Conservation (phyloP, 2,797 vertebrate species). For the Lemur catta region DNA sequence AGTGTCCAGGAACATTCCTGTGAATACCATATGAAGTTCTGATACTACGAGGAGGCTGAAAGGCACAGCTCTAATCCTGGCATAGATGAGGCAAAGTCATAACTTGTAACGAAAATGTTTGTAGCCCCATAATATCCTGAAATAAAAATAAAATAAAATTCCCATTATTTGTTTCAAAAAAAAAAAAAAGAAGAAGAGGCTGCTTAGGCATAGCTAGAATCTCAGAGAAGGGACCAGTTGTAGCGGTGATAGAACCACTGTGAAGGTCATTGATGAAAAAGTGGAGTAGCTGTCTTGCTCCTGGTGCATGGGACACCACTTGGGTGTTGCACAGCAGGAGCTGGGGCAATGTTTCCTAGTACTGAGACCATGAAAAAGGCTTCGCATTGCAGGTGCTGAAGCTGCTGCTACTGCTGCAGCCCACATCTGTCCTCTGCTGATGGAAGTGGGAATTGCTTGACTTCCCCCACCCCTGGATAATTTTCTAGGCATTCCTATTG, state of each 20-base stretch:
- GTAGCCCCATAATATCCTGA: too few species aligned
- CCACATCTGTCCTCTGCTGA: not conserved
- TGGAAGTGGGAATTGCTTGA: not conserved
- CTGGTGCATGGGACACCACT: not conserved
- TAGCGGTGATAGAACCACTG: not conserved
- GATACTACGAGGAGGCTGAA: not conserved
- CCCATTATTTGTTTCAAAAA: too few species aligned
- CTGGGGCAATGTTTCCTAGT: not conserved
- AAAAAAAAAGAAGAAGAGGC: too few species aligned
- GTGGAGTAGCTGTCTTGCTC: not conserved
- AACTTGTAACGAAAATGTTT: too few species aligned
- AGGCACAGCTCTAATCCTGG: too few species aligned
- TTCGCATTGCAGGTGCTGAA: not conserved
- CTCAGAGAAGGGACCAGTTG: not conserved
- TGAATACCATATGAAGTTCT: not conserved
- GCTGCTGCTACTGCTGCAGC: not conserved
- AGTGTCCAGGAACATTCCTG: not conserved
- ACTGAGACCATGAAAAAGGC: not conserved
- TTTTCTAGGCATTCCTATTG: not conserved
- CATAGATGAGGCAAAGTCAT: too few species aligned
- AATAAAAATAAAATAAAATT: too few species aligned
- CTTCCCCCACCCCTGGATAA: not conserved
- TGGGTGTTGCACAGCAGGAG: not conserved
- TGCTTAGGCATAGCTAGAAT: not conserved
- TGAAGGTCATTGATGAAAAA: not conserved